These are phyloP conservation scores for Caenorhabditis virilis DNA, from an alignment of 2,888 invertebrate species.

Conservation along the genomic window DNA sequence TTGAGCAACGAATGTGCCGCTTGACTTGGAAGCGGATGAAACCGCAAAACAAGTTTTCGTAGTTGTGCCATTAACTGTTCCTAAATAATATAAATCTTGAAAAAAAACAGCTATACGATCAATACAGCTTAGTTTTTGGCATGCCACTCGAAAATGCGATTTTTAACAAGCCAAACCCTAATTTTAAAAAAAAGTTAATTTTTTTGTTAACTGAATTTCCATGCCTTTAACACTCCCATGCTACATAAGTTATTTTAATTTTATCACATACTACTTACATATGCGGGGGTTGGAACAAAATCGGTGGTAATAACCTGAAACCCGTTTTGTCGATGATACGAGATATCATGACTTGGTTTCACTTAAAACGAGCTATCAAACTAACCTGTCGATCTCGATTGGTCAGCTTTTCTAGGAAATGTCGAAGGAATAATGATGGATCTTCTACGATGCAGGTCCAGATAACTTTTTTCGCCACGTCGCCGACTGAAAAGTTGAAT, in stretches of 20 bases:
- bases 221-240: too few species aligned
- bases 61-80: conserved; percentile 90
- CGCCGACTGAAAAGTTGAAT: conserved; percentile 80
- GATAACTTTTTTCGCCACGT: conserved; percentile 93
- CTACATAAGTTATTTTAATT: too few species aligned
- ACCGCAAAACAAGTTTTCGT: conserved; percentile 82
- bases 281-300: conserved; percentile 34
- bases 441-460: conserved; percentile 98
- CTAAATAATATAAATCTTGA: too few species aligned
- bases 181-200: too few species aligned
- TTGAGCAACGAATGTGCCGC: conserved; percentile 97
- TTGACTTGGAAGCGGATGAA: conserved; percentile 75
- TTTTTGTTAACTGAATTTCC: too few species aligned
- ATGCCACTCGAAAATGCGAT: too few species aligned
- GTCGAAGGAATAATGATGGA: conserved; percentile 86
- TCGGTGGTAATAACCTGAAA: conserved; percentile 37
- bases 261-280: conserved; percentile 19
- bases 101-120: too few species aligned
- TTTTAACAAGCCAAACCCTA: too few species aligned
- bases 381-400: conserved; percentile 70
- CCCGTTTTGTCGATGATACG: too few species aligned
- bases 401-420: conserved; percentile 91
- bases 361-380: too few species aligned
- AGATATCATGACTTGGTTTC: too few species aligned
- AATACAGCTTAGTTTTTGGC: too few species aligned